Evolutionary conservation across 1,140 invertebrate genomes (phyloP).

Genomic region (Ylistrum balloti): DNA sequence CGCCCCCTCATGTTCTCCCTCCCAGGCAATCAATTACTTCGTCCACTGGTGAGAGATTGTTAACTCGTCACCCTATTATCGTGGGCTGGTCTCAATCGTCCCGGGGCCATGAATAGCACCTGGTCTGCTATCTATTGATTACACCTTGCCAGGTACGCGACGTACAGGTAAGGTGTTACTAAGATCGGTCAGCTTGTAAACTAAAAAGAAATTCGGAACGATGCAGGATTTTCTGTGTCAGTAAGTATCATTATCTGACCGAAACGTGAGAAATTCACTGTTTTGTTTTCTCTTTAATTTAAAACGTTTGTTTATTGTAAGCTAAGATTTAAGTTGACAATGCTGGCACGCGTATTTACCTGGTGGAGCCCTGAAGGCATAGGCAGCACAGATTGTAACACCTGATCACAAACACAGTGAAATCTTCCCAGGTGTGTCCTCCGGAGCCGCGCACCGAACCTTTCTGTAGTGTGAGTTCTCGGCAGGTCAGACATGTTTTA

Average conservation of each 20-base stretch:
- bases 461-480: slow-evolving; percentile 3
- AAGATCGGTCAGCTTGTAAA: neutral
- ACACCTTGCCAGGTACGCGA: slow-evolving; percentile 36
- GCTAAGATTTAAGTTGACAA: neutral
- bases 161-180: neutral
- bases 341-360: neutral
- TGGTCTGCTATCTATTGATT: slow-evolving; percentile 27
- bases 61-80: slow-evolving; percentile 25
- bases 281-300: neutral
- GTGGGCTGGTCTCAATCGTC: slow-evolving; percentile 14
- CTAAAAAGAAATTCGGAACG: neutral
- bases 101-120: slow-evolving; percentile 28
- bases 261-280: neutral
- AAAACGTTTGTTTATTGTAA: neutral
- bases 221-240: neutral
- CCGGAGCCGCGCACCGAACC: neutral
- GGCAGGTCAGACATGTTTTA: slow-evolving; percentile 37
- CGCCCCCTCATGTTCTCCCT: slow-evolving; percentile 10
- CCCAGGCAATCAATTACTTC: slow-evolving; percentile 30
- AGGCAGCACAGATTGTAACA: neutral
- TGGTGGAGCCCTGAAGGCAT: neutral
- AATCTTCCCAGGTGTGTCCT: slow-evolving; percentile 31
- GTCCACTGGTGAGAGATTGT: slow-evolving; percentile 37
- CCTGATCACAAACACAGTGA: neutral
- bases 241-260: neutral